Evolutionary conservation across 1,140 invertebrate species (phyloP).

Genomic region (Chymomyza costata): DNA sequence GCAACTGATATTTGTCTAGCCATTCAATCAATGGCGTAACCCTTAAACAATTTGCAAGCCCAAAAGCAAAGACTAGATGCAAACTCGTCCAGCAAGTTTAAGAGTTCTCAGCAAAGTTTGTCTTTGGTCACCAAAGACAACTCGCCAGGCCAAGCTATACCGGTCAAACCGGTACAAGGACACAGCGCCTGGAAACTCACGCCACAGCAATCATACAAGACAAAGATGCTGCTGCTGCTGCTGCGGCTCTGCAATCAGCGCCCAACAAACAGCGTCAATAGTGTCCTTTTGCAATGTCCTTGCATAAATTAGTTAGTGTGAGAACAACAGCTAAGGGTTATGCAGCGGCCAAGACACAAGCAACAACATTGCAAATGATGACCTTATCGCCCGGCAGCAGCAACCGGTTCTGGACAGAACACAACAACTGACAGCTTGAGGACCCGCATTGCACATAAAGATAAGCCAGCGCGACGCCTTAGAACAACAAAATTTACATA

Average conservation of each 20-base stretch:
- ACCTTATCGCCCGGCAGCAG: conserved; percentile 53
- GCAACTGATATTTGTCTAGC: neutral
- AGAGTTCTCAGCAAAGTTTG: conserved; percentile 51
- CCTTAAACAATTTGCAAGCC: conserved; percentile 27
- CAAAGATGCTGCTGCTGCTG: conserved; percentile 17
- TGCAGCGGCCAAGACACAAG: conserved; percentile 17
- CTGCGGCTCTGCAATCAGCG: no score
- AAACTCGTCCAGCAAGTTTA: conserved; percentile 57
- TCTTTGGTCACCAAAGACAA: conserved; percentile 55
- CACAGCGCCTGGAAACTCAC: conserved; percentile 42
- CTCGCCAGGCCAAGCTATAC: conserved; percentile 44
- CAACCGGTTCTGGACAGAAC: conserved; percentile 70
- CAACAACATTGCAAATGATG: conserved; percentile 47
- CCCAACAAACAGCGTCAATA: conserved; percentile 27
- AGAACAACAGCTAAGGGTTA: conserved; percentile 50
- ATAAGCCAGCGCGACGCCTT: neutral
- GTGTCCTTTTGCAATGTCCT: conserved; percentile 75
- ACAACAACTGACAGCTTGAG: conserved; percentile 30
- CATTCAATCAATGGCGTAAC: conserved; percentile 44
- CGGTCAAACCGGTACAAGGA: conserved; percentile 69
- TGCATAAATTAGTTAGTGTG: conserved; percentile 71
- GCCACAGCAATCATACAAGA: conserved; percentile 37
- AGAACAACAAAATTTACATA: conserved; percentile 39
- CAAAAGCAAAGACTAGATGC: conserved; percentile 7
- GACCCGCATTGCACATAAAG: conserved; percentile 42